Conservation (phyloP, 2,113 vertebrate species). For the Salvelinus namaycush region DNA sequence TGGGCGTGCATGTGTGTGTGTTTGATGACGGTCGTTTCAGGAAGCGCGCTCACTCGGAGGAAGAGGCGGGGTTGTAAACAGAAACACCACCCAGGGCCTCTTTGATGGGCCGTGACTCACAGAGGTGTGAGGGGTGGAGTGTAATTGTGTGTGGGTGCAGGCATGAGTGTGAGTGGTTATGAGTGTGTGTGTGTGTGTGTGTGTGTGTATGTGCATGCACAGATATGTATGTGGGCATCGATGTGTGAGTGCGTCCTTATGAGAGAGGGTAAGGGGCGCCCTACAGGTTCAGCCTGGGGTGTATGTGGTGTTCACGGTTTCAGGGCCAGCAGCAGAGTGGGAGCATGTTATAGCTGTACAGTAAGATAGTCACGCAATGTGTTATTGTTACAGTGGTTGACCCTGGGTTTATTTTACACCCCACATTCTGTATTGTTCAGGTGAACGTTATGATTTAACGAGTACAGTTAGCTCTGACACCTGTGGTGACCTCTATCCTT, state of each 20-base stretch:
- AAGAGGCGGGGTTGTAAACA: background rate
- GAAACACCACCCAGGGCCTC: background rate
- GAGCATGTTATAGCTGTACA: background rate
- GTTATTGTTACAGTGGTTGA: too few relatives aligned
- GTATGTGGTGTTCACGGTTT: background rate
- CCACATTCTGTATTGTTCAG: too few relatives aligned
- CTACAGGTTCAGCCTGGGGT: background rate
- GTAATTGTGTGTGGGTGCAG: slow-evolving; percentile 11
- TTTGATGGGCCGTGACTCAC: background rate
- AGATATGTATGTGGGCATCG: background rate
- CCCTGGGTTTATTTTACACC: too few relatives aligned
- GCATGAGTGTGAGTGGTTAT: slow-evolving; percentile 12
- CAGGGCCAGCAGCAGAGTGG: background rate
- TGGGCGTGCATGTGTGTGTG: background rate
- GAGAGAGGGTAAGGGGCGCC: background rate
- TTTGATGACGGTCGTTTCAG: background rate
- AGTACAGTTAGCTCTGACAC: too few relatives aligned
- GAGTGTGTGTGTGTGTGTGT: background rate
- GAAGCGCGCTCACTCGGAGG: background rate
- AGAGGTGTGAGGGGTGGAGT: background rate
- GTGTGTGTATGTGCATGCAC: background rate
- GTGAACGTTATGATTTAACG: too few relatives aligned
- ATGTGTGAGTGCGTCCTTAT: background rate
- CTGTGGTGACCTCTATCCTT: too few relatives aligned
- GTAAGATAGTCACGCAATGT: background rate